Evolutionary conservation across 2,888 invertebrate species (phyloP), one percentile per base, ranked within the genome.

Genomic region (Danaus chrysippus): DNA sequence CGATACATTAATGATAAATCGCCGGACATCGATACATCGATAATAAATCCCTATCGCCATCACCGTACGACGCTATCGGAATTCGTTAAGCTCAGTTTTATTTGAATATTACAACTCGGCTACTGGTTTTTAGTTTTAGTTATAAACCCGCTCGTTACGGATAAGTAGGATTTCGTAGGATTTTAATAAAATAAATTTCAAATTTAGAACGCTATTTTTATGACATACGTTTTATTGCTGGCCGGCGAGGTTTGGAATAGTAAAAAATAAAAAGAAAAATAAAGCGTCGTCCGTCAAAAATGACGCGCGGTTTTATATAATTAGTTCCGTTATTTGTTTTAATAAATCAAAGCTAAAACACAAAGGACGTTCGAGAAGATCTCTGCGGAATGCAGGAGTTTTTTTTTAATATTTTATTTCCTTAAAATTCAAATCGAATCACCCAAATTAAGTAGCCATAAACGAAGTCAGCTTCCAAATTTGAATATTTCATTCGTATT

Each of bases 381-480:
- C 17, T 1, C 49, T 70, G 69, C 77, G 86, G 88, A 89, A 89
- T 88, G 87, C 83, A 79, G n/a, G n/a, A 85, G 81, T 81, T 81
- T 78, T 75, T 77, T 76, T 76, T 77, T 76, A n/a, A n/a, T n/a
- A n/a, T 82, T 84, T 83, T 76, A 74, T 78, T 79, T 78, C 76
- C 81, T 84, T 86, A 84, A 86, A 80, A 89, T 91, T 90, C 87
- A 89, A 91, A 89, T 90, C 88, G 89, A 90, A 90, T 89, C 90
- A 88, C 87, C 91, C 91, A 91, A 91, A 91, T 91, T 90, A 91
- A 90, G 90, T 90, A 91, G 88, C 91, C 89, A 90, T 91, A 90
- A 91, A 91, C 87, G 90, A 83, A 90, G 90, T 91, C 90, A 87
- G 90, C 90, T 91, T 88, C 91, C 89, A 89, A 91, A 91, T 91